Conservation (phyloP, 2,113 vertebrate species). For the Dromiciops gliroides region DNA sequence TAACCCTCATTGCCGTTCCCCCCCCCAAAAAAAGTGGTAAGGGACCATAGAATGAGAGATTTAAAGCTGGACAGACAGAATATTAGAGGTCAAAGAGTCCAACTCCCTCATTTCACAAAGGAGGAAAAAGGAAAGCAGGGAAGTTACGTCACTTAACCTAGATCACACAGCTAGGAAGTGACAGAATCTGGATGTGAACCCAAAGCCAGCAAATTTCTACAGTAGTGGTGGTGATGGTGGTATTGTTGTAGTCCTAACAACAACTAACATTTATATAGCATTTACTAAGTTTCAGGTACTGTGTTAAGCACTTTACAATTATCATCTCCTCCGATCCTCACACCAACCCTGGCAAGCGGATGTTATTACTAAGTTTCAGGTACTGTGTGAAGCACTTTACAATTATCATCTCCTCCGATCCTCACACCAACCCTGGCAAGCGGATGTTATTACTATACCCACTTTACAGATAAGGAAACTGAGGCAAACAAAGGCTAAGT, state of each 20-base stretch:
- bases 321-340: not conserved
- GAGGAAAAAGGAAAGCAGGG: not conserved
- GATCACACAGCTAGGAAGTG: not conserved
- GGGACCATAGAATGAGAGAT: not conserved
- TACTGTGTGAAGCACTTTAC: not conserved
- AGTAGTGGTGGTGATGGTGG: not conserved
- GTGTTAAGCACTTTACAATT: not conserved
- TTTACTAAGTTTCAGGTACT: not conserved
- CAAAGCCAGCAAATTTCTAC: not conserved
- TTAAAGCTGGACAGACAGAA: not conserved
- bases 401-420: not conserved
- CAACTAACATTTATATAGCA: not conserved
- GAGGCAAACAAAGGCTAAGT: not conserved
- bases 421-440: not conserved
- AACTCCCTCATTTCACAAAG: not conserved
- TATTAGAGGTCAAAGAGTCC: not conserved
- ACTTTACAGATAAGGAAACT: not conserved
- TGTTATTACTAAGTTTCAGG: not conserved
- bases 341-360: not conserved
- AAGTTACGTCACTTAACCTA: not conserved
- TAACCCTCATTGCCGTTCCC: too few species aligned
- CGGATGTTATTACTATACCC: not conserved
- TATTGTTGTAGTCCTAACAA: too few species aligned
- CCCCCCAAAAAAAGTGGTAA: too few species aligned
- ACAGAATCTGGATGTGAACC: not conserved